phyloP scores from a whole-genome alignment of 2,797 vertebrate species.

The Esox masquinongy region DNA sequence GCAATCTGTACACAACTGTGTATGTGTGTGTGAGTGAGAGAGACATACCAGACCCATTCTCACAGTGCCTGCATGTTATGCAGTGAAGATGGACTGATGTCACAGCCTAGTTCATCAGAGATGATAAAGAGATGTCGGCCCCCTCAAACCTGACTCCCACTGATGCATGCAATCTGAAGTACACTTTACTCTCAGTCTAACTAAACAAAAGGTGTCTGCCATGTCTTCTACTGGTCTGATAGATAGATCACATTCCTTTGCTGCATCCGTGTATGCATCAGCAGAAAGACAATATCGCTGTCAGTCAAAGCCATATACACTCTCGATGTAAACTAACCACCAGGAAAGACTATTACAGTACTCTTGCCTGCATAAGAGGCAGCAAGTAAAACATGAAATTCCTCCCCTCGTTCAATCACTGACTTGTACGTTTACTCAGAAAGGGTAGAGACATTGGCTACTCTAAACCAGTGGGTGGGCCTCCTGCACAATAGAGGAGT shows the following conservation, averaged over 20 bases:
- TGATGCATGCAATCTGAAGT: constrained; percentile 4
- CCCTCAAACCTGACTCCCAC: background rate
- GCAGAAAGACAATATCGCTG: constrained; percentile 13
- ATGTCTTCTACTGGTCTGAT: constrained; percentile 3
- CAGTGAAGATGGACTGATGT: constrained; percentile 5
- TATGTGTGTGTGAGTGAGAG: background rate
- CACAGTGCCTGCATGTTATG: constrained; percentile 24
- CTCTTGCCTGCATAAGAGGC: background rate
- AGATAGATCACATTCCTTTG: constrained; percentile 36
- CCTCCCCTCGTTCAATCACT: background rate
- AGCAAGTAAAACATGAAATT: background rate
- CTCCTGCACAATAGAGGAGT: constrained; percentile 25
- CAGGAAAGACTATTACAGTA: background rate
- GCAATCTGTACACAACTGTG: background rate
- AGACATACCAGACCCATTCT: background rate
- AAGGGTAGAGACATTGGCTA: background rate
- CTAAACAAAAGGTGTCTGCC: background rate
- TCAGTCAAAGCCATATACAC: background rate
- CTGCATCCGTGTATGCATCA: constrained; percentile 4
- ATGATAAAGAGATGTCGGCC: constrained; percentile 1
- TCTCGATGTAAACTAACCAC: background rate
- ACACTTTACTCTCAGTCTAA: background rate
- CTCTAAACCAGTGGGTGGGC: constrained; percentile 26
- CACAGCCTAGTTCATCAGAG: constrained; percentile 12
- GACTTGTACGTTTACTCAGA: constrained; percentile 17